Conservation (phyloP, 2,113 vertebrate genomes). For the Miniopterus natalensis region DNA sequence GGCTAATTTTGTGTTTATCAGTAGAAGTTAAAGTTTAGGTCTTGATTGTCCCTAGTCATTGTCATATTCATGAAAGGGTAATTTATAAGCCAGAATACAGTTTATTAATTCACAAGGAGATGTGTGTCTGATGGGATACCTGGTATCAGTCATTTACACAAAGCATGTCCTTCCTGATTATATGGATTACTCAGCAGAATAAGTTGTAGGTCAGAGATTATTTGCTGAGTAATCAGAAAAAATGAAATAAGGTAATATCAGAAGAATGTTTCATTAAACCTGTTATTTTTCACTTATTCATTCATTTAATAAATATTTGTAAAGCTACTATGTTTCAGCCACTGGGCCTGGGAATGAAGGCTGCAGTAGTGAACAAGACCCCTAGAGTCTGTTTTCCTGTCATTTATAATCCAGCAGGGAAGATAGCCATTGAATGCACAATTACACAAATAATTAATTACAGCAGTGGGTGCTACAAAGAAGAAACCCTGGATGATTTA, state of each 20-base stretch:
- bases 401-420: not conserved
- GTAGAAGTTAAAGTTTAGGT: conserved; percentile 1
- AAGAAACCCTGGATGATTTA: not conserved
- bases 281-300: conserved; percentile 41
- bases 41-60: not conserved
- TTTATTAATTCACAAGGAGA: conserved; percentile 9
- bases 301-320: conserved; percentile 35
- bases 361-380: not conserved
- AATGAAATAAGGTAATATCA: conserved; percentile 35
- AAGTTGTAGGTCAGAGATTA: conserved; percentile 24
- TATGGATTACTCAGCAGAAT: conserved; percentile 14
- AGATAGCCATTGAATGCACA: not conserved
- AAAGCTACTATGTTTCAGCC: conserved; percentile 6
- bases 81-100: not conserved
- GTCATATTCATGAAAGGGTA: conserved; percentile 37
- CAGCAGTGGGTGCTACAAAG: not conserved
- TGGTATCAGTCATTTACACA: not conserved
- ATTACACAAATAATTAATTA: not conserved
- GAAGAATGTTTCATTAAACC: conserved; percentile 51
- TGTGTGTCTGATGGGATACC: not conserved
- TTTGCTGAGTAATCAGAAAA: conserved; percentile 60
- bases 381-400: not conserved
- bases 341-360: not conserved
- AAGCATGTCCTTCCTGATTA: not conserved
- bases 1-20: conserved; percentile 7